Percentiles rank a stretch among this genome's conserved stretches.
Evolutionary conservation across 2,888 invertebrate species (phyloP).

Genomic region (Yponomeuta malinellus): DNA sequence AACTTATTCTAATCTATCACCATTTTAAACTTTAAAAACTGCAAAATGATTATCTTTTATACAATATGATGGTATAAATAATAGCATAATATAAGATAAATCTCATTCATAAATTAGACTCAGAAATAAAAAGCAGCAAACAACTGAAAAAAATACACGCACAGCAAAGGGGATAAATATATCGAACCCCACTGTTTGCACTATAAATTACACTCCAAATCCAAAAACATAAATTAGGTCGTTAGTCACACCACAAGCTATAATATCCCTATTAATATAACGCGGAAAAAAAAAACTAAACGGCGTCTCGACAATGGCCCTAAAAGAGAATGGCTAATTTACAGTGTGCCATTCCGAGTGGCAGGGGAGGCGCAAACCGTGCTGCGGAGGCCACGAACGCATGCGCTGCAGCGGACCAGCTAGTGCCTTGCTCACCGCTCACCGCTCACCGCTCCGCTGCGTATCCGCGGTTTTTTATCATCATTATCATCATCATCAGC

Average conservation of each 20-base stretch:
- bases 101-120: background rate
- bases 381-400: background rate
- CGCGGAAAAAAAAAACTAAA: slow-evolving; percentile 15
- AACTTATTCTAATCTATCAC: too few species aligned
- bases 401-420: background rate
- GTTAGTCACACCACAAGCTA: slow-evolving; percentile 16
- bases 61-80: too few species aligned
- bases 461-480: too few species aligned
- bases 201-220: slow-evolving; percentile 4
- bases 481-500: too few species aligned
- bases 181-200: slow-evolving; percentile 2
- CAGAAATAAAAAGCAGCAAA: slow-evolving; percentile 2
- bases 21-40: too few species aligned
- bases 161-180: background rate
- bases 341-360: slow-evolving; percentile 5
- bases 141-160: background rate
- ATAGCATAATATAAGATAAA: too few species aligned
- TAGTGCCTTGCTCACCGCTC: background rate
- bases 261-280: slow-evolving; percentile 13
- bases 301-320: slow-evolving; percentile 16
- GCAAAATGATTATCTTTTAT: too few species aligned
- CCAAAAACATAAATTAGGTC: slow-evolving; percentile 7
- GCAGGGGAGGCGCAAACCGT: slow-evolving; percentile 12
- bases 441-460: too few species aligned
- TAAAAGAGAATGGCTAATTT: slow-evolving; percentile 17